A percentile compares a stretch with the other conserved stretches of the same genome.
Evolutionary conservation across 2,888 invertebrate species (phyloP).

Genomic region (Apamea epomidion): DNA sequence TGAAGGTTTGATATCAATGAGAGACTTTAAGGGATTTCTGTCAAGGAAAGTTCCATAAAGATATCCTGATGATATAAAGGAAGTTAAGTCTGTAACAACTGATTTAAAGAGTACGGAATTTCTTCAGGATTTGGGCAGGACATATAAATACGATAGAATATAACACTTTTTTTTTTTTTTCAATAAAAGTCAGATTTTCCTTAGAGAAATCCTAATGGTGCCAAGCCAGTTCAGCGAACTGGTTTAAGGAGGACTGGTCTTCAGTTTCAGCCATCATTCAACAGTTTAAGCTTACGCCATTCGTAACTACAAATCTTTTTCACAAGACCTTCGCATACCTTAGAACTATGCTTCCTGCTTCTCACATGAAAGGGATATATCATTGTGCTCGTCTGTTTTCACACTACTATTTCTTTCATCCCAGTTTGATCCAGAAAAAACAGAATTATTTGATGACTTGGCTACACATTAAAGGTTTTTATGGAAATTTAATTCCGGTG

Average conservation of each 20-base stretch:
- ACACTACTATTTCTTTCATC: background rate
- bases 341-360: slow-evolving; percentile 30
- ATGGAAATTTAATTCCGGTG: background rate
- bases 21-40: background rate
- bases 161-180: background rate
- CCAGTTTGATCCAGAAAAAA: background rate
- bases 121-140: background rate
- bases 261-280: background rate
- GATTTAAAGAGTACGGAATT: background rate
- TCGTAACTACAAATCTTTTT: background rate
- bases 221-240: background rate
- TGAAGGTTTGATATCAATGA: background rate
- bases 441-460: background rate
- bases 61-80: background rate
- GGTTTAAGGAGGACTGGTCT: background rate
- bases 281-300: slow-evolving; percentile 4
- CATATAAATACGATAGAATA: background rate
- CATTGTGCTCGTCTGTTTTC: slow-evolving; percentile 8
- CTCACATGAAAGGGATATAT: slow-evolving; percentile 28
- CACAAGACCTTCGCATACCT: slow-evolving; percentile 18
- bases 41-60: background rate
- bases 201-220: background rate
- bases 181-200: background rate
- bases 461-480: background rate
- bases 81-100: background rate